Evolutionary conservation across 1,140 invertebrate genomes (phyloP).

Genomic region (Aphaenogaster floridana): DNA sequence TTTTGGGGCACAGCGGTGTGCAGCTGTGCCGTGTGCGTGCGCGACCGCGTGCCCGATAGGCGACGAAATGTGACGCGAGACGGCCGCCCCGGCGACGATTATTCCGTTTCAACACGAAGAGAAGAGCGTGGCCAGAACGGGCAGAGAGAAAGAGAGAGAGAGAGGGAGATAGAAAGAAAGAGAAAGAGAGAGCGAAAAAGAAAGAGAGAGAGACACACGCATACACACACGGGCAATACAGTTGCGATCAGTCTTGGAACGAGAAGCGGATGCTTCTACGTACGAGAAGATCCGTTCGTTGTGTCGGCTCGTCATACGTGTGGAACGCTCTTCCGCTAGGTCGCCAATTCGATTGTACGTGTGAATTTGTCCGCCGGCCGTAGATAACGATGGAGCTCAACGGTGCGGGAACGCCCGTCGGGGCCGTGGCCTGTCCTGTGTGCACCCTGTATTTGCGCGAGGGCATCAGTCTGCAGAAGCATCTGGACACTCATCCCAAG

Average conservation of each 20-base stretch:
- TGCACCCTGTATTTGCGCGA: constrained; percentile 93
- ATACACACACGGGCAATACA: not conserved
- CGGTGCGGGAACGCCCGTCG: constrained; percentile 56
- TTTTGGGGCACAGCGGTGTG: constrained; percentile 83
- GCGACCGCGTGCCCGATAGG: constrained; percentile 79
- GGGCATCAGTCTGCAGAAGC: constrained; percentile 92
- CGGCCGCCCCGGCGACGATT: constrained; percentile 61
- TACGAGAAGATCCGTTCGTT: not conserved
- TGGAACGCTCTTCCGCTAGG: not conserved
- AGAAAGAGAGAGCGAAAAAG: not conserved
- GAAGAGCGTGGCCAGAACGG: constrained; percentile 30
- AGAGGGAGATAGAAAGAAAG: not conserved
- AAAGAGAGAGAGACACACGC: not conserved
- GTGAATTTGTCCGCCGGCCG: constrained; percentile 4
- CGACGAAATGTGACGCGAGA: constrained; percentile 75
- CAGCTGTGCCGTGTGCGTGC: constrained; percentile 72
- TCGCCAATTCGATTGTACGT: not conserved
- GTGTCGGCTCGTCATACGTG: not conserved
- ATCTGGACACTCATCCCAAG: constrained; percentile 94
- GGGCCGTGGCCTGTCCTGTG: constrained; percentile 90
- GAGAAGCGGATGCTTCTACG: not conserved
- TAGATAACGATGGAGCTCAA: constrained; percentile 73
- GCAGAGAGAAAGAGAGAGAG: not conserved
- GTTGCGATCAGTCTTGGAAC: not conserved
- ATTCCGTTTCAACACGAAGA: constrained; percentile 64